Percentiles rank a stretch among this genome's conserved stretches.
phyloP scores from a whole-genome alignment of 2,797 vertebrate genomes.

The Acrossocheilus wenchowensis region DNA sequence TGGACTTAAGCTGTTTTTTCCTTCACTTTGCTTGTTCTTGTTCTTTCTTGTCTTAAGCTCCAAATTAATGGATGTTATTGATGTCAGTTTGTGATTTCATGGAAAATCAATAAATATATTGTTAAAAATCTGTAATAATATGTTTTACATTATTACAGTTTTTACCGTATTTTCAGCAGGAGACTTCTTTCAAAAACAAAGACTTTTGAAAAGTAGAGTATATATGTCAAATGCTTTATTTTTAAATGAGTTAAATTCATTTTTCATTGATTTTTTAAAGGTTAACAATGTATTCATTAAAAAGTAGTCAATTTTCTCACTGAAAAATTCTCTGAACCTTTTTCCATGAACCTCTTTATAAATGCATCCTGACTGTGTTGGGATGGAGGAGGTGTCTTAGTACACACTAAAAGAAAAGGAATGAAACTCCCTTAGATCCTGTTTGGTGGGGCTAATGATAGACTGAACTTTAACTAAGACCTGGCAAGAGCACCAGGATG shows the following conservation, averaged over 20 bases:
- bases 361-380: neutral
- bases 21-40: no score
- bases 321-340: neutral
- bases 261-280: neutral
- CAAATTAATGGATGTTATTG: no score
- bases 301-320: neutral
- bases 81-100: no score
- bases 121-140: no score
- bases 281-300: neutral
- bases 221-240: neutral
- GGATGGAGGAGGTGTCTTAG: neutral
- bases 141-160: neutral
- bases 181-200: no score
- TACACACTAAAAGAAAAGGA: neutral
- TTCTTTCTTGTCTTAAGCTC: no score
- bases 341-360: neutral
- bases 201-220: neutral
- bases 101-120: no score
- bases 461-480: conserved; percentile 9
- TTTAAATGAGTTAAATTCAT: no score
- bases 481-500: neutral
- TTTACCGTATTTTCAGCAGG: neutral
- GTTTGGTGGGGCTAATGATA: conserved; percentile 20
- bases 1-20: no score
- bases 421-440: conserved; percentile 1